Evolutionary conservation across 2,113 vertebrate species (phyloP), one percentile per base, ranked within the genome.

Genomic region (Chaetodon auriga): DNA sequence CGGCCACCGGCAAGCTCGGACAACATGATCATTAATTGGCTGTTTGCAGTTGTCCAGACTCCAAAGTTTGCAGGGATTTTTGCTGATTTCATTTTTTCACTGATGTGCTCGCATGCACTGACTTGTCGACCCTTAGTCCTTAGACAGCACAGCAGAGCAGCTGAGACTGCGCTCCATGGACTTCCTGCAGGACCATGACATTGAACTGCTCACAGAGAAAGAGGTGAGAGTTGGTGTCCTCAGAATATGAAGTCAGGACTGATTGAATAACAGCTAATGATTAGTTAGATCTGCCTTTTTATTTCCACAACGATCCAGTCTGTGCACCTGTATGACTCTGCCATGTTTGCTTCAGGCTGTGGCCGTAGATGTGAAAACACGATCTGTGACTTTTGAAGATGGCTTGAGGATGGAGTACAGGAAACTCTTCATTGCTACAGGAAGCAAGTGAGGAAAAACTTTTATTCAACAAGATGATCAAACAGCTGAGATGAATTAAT

Each of bases 401-500:
- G 98, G 98, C 61, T 96, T 97, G 90, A 97, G 96, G 93, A 97
- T 99, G 96, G 98, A 99, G 81, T 99, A 98, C 89, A 98, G 96
- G 92, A 99, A 98, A 75, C 95, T 99, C 81, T 95, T 99, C 72
- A 96, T 99, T 87, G 98, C 97, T 0, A 97, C 98, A 5, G 98
- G 98, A 89, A 99, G 94, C 96, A 98, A 81, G 98, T 99, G 87
- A 94, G 95, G 62, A 72, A 13, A 64, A 62, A 25, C 15, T 23
- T 36, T 55, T 0, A 21, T 51, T 43, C n/a, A 35, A 25, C n/a
- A 35, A 25, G 6, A 60, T 10, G 25, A 21, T 51, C 0, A 35
- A 57, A 7, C 14, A 77, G 60, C n/a, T 54, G 38, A 60, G 9
- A 65, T 65, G 7, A 43, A 64, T 74, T 0, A 15, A 45, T 35